These are phyloP conservation scores for Uloborus diversus DNA, from an alignment of 1,140 invertebrate species.

Conservation along the genomic window DNA sequence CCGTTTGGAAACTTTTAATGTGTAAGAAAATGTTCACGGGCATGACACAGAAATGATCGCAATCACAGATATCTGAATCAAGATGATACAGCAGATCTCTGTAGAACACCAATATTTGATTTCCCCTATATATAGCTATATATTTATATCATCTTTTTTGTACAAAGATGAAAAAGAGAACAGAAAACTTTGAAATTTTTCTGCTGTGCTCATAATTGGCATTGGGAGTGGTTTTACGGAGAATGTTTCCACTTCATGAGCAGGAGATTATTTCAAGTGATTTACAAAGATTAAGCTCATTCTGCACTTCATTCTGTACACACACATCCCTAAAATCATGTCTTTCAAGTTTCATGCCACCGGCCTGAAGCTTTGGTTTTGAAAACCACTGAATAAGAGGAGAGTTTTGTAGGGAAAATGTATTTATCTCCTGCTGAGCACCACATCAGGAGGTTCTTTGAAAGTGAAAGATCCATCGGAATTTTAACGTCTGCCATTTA, in stretches of 20 bases:
- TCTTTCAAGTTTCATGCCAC: slow-evolving; percentile 55
- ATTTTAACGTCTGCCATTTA: slow-evolving; percentile 54
- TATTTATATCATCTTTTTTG: slow-evolving; percentile 54
- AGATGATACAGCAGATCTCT: slow-evolving; percentile 55
- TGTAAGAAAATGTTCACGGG: slow-evolving; percentile 42
- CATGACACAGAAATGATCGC: slow-evolving; percentile 48
- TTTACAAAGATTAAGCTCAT: slow-evolving; percentile 56
- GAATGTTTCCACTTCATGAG: slow-evolving; percentile 51
- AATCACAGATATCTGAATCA: slow-evolving; percentile 56
- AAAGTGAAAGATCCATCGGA: slow-evolving; percentile 53
- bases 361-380: slow-evolving; percentile 50
- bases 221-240: slow-evolving; percentile 32
- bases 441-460: slow-evolving; percentile 40
- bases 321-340: slow-evolving; percentile 43
- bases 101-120: slow-evolving; percentile 55
- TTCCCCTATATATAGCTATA: slow-evolving; percentile 53
- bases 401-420: slow-evolving; percentile 41
- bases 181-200: slow-evolving; percentile 46
- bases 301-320: slow-evolving; percentile 52
- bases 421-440: slow-evolving; percentile 51
- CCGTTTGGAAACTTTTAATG: slow-evolving; percentile 19
- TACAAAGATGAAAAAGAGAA: slow-evolving; percentile 54
- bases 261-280: slow-evolving; percentile 55
- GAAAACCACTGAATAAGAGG: slow-evolving; percentile 53
- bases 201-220: slow-evolving; percentile 42